These are phyloP conservation scores for Heterodera carotae DNA, from an alignment of 1,140 invertebrate genomes.

Conservation along the genomic window DNA sequence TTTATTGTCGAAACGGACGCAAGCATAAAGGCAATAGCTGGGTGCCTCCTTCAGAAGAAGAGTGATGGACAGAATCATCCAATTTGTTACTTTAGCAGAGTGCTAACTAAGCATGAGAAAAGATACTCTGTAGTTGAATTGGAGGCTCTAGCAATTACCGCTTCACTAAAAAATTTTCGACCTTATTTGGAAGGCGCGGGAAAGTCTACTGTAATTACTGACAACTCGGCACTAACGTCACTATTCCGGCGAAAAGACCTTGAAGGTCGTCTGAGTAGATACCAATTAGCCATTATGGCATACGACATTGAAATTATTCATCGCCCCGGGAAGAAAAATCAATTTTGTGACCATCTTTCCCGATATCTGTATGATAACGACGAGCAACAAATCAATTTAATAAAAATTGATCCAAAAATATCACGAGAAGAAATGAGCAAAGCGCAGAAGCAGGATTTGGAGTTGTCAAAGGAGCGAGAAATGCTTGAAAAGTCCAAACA, in stretches of 20 bases:
- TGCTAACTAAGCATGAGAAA: constrained; percentile 32
- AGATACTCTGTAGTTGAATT: constrained; percentile 26
- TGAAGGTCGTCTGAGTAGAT: constrained; percentile 18
- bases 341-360: constrained; percentile 23
- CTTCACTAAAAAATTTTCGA: constrained; percentile 18
- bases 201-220: constrained; percentile 17
- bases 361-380: constrained; percentile 20
- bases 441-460: neutral
- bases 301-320: constrained; percentile 28
- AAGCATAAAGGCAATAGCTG: constrained; percentile 12
- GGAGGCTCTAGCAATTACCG: constrained; percentile 22
- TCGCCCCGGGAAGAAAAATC: constrained; percentile 25
- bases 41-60: constrained; percentile 3
- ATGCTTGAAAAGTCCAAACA: neutral
- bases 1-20: constrained; percentile 35
- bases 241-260: constrained; percentile 23
- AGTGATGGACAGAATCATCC: constrained; percentile 8
- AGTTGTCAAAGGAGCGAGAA: neutral
- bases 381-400: neutral
- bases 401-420: neutral
- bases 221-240: constrained; percentile 20
- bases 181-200: constrained; percentile 28
- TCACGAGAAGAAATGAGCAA: neutral
- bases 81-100: constrained; percentile 17
- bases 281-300: constrained; percentile 14